Percentiles rank a stretch among this genome's conserved stretches.
Conservation (phyloP, 2,113 vertebrate genomes). For the Silurus glanis region DNA sequence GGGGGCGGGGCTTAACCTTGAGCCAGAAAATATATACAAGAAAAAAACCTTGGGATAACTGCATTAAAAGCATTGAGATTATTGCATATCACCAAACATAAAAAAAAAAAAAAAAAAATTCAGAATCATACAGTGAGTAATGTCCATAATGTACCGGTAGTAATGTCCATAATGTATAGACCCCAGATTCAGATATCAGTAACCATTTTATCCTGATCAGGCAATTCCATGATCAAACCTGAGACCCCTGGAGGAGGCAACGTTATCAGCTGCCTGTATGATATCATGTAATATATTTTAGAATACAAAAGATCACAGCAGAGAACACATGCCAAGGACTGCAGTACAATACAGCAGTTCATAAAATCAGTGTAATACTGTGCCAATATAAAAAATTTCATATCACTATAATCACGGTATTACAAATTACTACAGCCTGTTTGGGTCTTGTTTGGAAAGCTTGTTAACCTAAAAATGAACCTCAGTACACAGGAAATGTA, state of each 20-base stretch:
- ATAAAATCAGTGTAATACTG: background rate
- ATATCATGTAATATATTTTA: background rate
- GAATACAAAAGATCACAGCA: background rate
- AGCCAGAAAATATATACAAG: background rate
- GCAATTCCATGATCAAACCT: background rate
- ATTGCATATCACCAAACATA: background rate
- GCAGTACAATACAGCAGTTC: conserved; percentile 9
- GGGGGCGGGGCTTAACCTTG: background rate
- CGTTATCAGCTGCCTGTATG: background rate
- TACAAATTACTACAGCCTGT: conserved; percentile 5
- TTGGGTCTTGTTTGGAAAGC: conserved; percentile 14
- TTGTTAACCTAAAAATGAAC: conserved; percentile 27
- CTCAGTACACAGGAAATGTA: conserved; percentile 8
- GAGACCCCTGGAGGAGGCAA: background rate
- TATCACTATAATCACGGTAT: conserved; percentile 19
- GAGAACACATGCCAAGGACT: background rate
- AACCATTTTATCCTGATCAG: background rate
- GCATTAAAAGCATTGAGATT: background rate
- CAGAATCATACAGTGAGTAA: no score
- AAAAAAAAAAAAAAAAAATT: background rate
- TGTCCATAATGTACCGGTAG: no score
- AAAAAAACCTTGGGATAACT: background rate
- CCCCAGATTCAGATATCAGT: background rate
- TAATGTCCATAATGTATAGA: background rate
- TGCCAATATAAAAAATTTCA: background rate